A percentile compares a stretch with the other conserved stretches of the same genome.
Conservation (phyloP, 2,888 invertebrate genomes). For the Tromatobia lineatoria region DNA sequence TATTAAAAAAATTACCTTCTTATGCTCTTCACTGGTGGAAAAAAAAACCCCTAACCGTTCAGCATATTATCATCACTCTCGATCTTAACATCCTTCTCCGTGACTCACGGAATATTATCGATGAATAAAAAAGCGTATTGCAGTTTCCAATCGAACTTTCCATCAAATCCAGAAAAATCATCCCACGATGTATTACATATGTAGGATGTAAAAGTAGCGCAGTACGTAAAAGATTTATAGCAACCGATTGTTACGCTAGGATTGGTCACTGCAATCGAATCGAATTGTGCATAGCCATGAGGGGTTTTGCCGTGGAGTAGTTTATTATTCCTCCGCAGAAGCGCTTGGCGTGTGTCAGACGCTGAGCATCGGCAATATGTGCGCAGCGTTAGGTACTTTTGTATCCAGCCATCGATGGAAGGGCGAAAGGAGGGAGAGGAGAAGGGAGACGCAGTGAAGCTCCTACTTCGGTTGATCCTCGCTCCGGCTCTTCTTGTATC, state of each 20-base stretch:
- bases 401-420: slow-evolving; percentile 28
- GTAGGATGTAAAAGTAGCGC: slow-evolving; percentile 1
- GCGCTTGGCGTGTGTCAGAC: slow-evolving; percentile 12
- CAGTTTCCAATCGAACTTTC: no score
- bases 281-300: slow-evolving; percentile 31
- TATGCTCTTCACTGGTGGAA: no score
- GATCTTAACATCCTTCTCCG: no score
- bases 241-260: slow-evolving; percentile 47
- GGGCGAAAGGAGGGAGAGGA: background rate
- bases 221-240: slow-evolving; percentile 29
- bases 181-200: slow-evolving; percentile 25
- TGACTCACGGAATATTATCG: no score
- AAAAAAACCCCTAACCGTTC: no score
- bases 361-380: slow-evolving; percentile 56
- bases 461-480: slow-evolving; percentile 38
- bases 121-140: no score
- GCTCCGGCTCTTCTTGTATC: slow-evolving; percentile 46
- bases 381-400: slow-evolving; percentile 18
- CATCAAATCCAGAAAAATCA: background rate
- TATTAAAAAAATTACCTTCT: no score
- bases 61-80: no score
- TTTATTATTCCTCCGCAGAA: slow-evolving; percentile 55
- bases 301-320: slow-evolving; percentile 42
- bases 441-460: background rate
- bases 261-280: slow-evolving; percentile 46